phyloP scores from a whole-genome alignment of 2,797 vertebrate genomes.

The Sebastes jordani region DNA sequence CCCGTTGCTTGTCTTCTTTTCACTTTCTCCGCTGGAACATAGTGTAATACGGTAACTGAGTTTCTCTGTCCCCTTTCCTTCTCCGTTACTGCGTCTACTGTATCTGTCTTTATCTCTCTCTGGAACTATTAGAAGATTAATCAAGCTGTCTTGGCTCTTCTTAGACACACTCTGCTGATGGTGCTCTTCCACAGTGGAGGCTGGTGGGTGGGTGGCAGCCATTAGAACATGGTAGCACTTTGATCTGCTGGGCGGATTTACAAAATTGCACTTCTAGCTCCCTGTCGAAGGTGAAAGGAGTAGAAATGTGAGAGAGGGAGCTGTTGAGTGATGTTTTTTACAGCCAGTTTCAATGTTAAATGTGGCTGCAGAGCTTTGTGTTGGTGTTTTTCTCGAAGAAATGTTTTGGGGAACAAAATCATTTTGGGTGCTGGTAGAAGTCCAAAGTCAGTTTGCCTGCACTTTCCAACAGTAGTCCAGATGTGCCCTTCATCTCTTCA shows the following conservation, averaged over 20 bases:
- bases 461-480: neutral
- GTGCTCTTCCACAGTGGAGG: slow-evolving; percentile 56
- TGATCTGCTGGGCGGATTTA: slow-evolving; percentile 76
- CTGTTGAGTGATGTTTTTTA: slow-evolving; percentile 31
- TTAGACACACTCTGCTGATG: slow-evolving; percentile 58
- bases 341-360: slow-evolving; percentile 5
- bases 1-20: slow-evolving; percentile 15
- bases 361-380: neutral
- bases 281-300: slow-evolving; percentile 48
- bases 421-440: neutral
- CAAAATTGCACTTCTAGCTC: slow-evolving; percentile 71
- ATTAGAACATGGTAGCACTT: slow-evolving; percentile 78
- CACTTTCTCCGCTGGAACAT: slow-evolving; percentile 18
- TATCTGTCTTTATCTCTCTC: slow-evolving; percentile 58
- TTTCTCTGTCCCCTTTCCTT: slow-evolving; percentile 18
- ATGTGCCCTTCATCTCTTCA: slow-evolving; percentile 15
- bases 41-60: slow-evolving; percentile 1
- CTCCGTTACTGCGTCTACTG: slow-evolving; percentile 28
- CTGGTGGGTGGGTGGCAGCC: slow-evolving; percentile 72
- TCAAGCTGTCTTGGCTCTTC: slow-evolving; percentile 64
- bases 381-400: neutral
- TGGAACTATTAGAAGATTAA: slow-evolving; percentile 71
- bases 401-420: neutral
- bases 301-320: slow-evolving; percentile 28
- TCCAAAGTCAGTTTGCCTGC: neutral